Evolutionary conservation across 2,888 invertebrate genomes (phyloP), one percentile per base, ranked within the genome.

Genomic region (Junonia oenone): DNA sequence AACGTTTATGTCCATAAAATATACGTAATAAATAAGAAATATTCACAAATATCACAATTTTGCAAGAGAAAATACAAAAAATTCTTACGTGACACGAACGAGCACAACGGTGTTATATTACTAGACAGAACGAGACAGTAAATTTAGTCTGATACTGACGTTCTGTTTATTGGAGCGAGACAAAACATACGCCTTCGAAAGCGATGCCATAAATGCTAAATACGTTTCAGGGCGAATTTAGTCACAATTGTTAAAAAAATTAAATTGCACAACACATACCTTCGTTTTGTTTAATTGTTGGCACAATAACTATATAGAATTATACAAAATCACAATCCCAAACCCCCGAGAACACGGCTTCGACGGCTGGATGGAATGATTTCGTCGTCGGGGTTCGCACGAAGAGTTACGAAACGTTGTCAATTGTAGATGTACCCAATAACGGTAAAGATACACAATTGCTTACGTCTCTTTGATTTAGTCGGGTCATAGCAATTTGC

Each of bases 91-190:
- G 90, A 90, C 90, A 90, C 87, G 88, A 88, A 84, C 87, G 86
- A 89, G 90, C 87, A 82, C 86, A 88, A 89, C 90, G 90, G 90
- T 90, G 90, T 90, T 89, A 89, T 86, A 90, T 90, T 90, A 89
- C 90, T 87, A 80, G 83, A 83, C 78, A 75, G 88, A 90, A 75
- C 68, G 86, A 84, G 90, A 89, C 67, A 71, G 81, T 78, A 78
- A 73, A 81, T 77, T 69, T 75, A 81, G 82, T 75, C 78, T 76
- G 75, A 77, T 76, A 77, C 75, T 79, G 76, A 76, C 74, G 72
- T 80, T 73, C 81, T 70, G 72, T 75, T 75, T 73, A 79, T 68
- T 68, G 74, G 79, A 90, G 72, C 63, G 84, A 83, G 89, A 90
- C 69, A 78, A 75, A 80, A 78, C 65, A 83, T 82, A 74, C 71